These are phyloP conservation scores for Tribolium madens DNA, from an alignment of 1,140 invertebrate genomes.

Conservation along the genomic window DNA sequence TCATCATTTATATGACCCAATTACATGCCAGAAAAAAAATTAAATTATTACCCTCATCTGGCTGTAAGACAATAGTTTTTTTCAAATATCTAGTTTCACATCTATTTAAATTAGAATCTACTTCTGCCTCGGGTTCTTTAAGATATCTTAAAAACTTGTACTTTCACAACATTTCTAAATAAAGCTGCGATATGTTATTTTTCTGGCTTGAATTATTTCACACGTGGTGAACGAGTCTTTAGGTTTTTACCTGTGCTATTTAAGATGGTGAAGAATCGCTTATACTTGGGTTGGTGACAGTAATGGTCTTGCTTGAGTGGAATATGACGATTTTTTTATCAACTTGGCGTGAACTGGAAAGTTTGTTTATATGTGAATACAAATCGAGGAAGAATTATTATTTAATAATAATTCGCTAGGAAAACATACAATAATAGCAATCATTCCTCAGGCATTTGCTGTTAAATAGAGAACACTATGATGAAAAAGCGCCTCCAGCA, in stretches of 20 bases:
- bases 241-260: background rate
- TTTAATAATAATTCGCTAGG: slow-evolving; percentile 17
- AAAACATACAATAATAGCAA: slow-evolving; percentile 3
- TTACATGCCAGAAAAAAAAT: background rate
- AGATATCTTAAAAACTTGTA: slow-evolving; percentile 2
- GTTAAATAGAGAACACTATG: slow-evolving; percentile 22
- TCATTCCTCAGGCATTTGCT: background rate
- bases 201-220: background rate
- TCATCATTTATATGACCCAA: slow-evolving; percentile 20
- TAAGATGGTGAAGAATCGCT: background rate
- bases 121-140: background rate
- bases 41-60: slow-evolving; percentile 1
- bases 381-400: slow-evolving; percentile 3
- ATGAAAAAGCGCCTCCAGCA: background rate
- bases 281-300: background rate
- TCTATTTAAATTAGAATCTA: slow-evolving; percentile 5
- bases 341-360: background rate
- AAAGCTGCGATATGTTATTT: background rate
- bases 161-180: slow-evolving; percentile 36
- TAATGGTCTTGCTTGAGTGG: background rate
- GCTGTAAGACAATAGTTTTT: slow-evolving; percentile 21
- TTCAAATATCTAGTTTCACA: background rate
- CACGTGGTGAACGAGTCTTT: background rate
- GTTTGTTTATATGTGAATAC: background rate
- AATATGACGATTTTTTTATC: background rate